Base-by-base conservation (phyloP, 2,113 vertebrate species). In the Eurypyga helias region DNA sequence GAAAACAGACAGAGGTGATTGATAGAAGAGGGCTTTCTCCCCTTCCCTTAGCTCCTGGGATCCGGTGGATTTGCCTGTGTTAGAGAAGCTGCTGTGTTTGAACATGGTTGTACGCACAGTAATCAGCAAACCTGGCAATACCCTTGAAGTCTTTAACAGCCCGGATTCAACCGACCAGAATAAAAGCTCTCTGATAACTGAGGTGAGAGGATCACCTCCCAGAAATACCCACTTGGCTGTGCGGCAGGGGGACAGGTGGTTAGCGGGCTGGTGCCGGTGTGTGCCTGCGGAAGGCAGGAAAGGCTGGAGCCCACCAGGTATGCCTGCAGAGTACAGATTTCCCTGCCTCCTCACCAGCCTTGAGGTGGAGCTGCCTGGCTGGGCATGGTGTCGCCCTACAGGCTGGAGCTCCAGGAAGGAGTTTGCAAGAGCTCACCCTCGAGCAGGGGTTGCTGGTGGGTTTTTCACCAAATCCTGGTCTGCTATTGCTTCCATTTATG, bases 61-160 rank as follows among this genome's bases (percentile, higher is more conserved):
- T n/a, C 11, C 4, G 2, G 12, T 26, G 49, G 31, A 48, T 62
- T 83, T 69, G 10, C 65, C 38, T 36, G 24, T 38, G 20, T 70
- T 58, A 43, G 33, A 61, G 65, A 89, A 61, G 21, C 29, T 49
- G 9, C 36, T 64, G 25, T 24, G 16, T 67, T 41, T 24, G 52
- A 61, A 62, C 0, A 0, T 1, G 2, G 11, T 15, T 65, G 33
- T 28, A 25, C 29, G 55, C 4, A 12, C 2, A 1, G 41, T 23
- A 71, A 38, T 29, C 76, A 51, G 43, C 52, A 67, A 83, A 73
- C 16, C 43, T 58, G 60, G 33, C n/a, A 73, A 26, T 41, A 57
- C 21, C 21, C 49, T 36, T 54, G n/a, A 58, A 60, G 26, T 55
- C 62, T 49, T n/a, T 48, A 54, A 54, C 6, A 54, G 69, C 38